Conservation (phyloP, 2,797 vertebrate species). For the Onychomys torridus region DNA sequence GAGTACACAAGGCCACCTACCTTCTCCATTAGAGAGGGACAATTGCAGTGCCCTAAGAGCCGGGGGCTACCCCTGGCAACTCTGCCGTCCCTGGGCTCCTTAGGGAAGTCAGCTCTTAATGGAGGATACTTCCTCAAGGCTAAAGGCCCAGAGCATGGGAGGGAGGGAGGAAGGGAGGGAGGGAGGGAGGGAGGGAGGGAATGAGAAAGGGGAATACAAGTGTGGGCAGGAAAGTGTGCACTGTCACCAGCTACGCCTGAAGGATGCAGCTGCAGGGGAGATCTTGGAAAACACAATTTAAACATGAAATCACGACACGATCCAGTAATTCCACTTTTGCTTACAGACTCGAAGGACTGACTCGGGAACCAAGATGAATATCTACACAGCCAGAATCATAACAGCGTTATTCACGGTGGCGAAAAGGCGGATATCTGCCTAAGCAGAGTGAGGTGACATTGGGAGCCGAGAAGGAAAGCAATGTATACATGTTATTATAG, state of each 20-base stretch:
- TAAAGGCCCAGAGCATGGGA: background rate
- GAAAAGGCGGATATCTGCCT: background rate
- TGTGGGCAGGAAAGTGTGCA: background rate
- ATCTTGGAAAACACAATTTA: background rate
- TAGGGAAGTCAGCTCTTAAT: background rate
- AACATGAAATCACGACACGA: accelerated
- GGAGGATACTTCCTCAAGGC: background rate
- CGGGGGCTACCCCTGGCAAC: background rate
- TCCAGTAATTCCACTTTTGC: background rate
- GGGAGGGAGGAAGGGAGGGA: too few relatives aligned
- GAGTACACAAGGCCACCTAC: background rate
- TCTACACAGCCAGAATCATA: accelerated
- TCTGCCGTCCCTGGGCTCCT: background rate
- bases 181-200: too few relatives aligned
- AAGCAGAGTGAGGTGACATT: background rate
- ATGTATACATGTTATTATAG: background rate
- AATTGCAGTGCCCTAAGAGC: background rate
- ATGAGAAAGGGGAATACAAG: background rate
- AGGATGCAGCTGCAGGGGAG: background rate
- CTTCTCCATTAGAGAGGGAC: background rate
- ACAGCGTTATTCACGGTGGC: accelerated
- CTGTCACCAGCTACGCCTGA: too few relatives aligned
- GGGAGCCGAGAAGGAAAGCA: background rate
- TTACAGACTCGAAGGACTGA: background rate
- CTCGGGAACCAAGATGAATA: background rate